A percentile compares a stretch with the other conserved stretches of the same genome.
Evolutionary conservation across 2,113 vertebrate species (phyloP).

Genomic region (Salminus brasiliensis): DNA sequence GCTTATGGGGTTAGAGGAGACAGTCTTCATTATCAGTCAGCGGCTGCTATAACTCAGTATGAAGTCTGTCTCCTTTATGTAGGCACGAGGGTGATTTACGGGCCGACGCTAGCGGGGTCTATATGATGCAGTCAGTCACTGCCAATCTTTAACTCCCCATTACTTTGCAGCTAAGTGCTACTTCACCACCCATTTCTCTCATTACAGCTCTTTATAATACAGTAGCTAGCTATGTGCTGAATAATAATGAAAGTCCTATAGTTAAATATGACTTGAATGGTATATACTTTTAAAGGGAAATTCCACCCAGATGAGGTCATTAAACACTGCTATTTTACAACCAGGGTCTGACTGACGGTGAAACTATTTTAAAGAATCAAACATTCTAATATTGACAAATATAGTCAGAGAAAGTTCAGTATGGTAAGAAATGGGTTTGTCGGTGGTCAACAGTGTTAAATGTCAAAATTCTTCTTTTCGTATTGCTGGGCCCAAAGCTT

Average conservation of each 20-base stretch:
- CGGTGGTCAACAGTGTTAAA: too few relatives aligned
- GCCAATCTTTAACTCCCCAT: slow-evolving; percentile 39
- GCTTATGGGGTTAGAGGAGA: slow-evolving; percentile 35
- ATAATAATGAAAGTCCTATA: slow-evolving; percentile 8
- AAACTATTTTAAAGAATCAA: too few relatives aligned
- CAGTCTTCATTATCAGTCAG: slow-evolving; percentile 26
- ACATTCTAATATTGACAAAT: too few relatives aligned
- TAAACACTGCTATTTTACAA: not conserved
- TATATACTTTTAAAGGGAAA: not conserved
- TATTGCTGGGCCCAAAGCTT: too few relatives aligned
- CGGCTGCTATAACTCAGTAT: slow-evolving; percentile 29
- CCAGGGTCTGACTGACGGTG: too few relatives aligned
- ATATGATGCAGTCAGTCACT: slow-evolving; percentile 33
- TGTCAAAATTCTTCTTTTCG: too few relatives aligned
- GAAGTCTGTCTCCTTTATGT: slow-evolving; percentile 24
- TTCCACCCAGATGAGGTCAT: not conserved
- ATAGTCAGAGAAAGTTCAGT: too few relatives aligned
- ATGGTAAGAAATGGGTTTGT: too few relatives aligned
- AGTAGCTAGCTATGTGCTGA: slow-evolving; percentile 2
- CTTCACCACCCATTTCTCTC: slow-evolving; percentile 23
- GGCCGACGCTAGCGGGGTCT: slow-evolving; percentile 3
- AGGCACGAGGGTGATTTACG: slow-evolving; percentile 39
- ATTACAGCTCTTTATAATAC: slow-evolving; percentile 25
- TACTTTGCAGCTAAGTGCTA: slow-evolving; percentile 19
- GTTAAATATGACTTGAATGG: not conserved